Base-by-base conservation (phyloP, 2,113 vertebrate genomes). In the Paratilapia polleni region DNA sequence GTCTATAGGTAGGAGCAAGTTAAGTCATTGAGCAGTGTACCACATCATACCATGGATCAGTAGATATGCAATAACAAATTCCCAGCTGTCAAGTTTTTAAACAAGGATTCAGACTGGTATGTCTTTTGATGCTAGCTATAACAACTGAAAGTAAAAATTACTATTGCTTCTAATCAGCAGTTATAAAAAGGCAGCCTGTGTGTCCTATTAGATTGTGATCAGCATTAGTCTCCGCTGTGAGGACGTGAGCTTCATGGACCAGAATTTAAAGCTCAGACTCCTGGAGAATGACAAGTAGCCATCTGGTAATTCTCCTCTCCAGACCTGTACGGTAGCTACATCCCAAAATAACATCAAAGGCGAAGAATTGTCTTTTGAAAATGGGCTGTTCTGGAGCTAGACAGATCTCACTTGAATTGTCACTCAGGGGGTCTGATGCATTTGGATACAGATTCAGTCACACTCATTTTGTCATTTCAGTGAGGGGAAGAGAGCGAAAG, bases 311-410 rank as follows among this genome's bases (percentile, higher is more conserved):
- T 80, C 73, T 88, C 87, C 76, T 89, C 88, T 70, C 61, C 86
- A 90, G 89, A 90, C 92, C 86, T 87, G 63, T 85, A 84, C 15
- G 17, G 81, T 24, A 77, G 75, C 73, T 81, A 70, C 81, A 82
- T 90, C 87, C 90, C 47, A 13, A 93, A 95, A 94, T 94, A 93
- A 84, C 88, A 93, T 95, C 92, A 93, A 93, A 94, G 82, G 26
- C 57, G 41, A 80, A 87, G 79, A 85, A 77, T 88, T 90, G 84
- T 87, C 80, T 82, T 93, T 86, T 86, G 70, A 92, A 94, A 92
- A 74, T 66, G 26, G 82, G 76, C 85, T 81, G 68, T 84, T 88
- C 60, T 34, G 68, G 47, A 90, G 59, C 61, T 38, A 60, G 74
- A 20, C 38, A 85, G 68, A 88, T 89, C 80, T 92, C 86, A 41